Conservation (phyloP, 2,113 vertebrate genomes). For the Lethenteron camtschaticum region DNA sequence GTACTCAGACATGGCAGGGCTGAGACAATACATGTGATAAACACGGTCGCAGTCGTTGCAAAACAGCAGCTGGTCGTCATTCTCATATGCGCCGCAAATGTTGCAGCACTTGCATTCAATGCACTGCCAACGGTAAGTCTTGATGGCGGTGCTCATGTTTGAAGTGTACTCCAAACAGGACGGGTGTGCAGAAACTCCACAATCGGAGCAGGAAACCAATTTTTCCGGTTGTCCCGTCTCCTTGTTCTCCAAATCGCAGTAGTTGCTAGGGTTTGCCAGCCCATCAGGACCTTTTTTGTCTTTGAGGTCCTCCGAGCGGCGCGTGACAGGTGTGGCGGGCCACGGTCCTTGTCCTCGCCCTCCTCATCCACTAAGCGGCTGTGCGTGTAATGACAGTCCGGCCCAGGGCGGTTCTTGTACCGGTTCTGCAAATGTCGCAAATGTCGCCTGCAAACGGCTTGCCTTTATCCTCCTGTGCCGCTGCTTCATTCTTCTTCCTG, state of each 20-base stretch:
- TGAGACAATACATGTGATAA: constrained; percentile 87
- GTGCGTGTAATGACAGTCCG: constrained; percentile 91
- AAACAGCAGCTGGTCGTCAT: constrained; percentile 74
- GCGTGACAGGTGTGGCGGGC: constrained; percentile 33
- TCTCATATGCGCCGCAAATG: constrained; percentile 19
- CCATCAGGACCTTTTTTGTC: constrained; percentile 81
- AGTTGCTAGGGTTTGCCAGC: constrained; percentile 68
- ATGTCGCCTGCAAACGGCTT: too few relatives aligned
- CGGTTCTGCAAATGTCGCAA: too few relatives aligned
- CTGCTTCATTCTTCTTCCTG: too few relatives aligned
- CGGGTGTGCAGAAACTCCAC: too few relatives aligned
- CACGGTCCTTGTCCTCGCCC: constrained; percentile 64
- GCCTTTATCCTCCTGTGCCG: too few relatives aligned
- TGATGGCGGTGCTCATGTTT: constrained; percentile 73
- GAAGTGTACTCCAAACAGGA: too few relatives aligned
- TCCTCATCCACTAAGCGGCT: constrained; percentile 89
- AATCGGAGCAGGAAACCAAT: too few relatives aligned
- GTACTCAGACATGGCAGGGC: constrained; percentile 72
- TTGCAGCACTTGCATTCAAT: too few relatives aligned
- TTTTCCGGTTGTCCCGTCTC: constrained; percentile 62
- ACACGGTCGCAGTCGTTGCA: constrained; percentile 74
- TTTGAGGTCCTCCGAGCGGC: constrained; percentile 50
- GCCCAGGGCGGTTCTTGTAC: constrained; percentile 65
- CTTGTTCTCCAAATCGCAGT: constrained; percentile 92
- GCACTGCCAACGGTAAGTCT: constrained; percentile 37